Conservation (phyloP, 2,888 invertebrate species). For the Nymphalis polychloros region DNA sequence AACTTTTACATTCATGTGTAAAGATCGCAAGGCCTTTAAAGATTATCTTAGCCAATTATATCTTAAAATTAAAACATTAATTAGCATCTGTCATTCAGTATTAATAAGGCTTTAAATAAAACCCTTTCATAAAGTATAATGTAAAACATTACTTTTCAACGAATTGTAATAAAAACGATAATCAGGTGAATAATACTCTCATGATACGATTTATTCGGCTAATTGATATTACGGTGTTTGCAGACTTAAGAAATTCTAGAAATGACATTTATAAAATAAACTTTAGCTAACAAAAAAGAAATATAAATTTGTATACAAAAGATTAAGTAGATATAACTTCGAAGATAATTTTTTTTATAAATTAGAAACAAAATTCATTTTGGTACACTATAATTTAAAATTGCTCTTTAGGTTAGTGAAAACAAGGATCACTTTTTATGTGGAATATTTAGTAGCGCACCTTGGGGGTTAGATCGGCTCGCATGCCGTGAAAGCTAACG, state of each 20-base stretch:
- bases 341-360: too few species aligned
- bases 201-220: slow-evolving; percentile 26
- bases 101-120: slow-evolving; percentile 21
- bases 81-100: slow-evolving; percentile 15
- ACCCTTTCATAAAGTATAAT: slow-evolving; percentile 16
- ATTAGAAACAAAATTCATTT: too few species aligned
- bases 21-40: slow-evolving; percentile 10
- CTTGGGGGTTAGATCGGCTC: too few species aligned
- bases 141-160: slow-evolving; percentile 18
- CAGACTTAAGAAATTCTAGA: neutral
- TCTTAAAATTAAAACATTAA: slow-evolving; percentile 20
- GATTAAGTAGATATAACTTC: neutral
- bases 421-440: too few species aligned
- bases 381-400: too few species aligned
- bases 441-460: too few species aligned
- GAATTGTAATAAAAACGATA: slow-evolving; percentile 29
- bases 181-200: slow-evolving; percentile 16
- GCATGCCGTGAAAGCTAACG: too few species aligned
- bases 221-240: slow-evolving; percentile 12
- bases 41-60: slow-evolving; percentile 23
- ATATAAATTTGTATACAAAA: neutral
- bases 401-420: too few species aligned
- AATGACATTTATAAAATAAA: neutral
- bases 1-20: neutral
- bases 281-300: neutral